Conservation (phyloP, 1,140 invertebrate genomes). For the Campoletis sonorensis region DNA sequence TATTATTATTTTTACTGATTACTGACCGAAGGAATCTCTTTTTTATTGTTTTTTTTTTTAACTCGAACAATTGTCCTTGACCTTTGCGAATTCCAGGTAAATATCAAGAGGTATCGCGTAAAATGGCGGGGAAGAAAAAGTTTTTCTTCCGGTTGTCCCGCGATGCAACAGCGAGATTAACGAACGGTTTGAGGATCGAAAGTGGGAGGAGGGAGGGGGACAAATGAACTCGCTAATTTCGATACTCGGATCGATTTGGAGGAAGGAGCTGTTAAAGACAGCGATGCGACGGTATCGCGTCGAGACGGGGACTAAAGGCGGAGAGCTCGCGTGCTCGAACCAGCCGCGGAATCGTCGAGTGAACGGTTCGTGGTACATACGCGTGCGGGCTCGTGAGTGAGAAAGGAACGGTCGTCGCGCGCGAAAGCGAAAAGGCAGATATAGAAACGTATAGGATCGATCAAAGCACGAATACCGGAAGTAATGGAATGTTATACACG, state of each 20-base stretch:
- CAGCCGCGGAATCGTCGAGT: slow-evolving; percentile 30
- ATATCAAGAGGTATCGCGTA: neutral
- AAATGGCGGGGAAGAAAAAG: neutral
- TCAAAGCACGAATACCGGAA: slow-evolving; percentile 10
- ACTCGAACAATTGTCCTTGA: neutral
- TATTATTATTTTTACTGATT: neutral
- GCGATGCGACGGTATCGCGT: slow-evolving; percentile 50
- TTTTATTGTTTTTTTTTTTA: neutral
- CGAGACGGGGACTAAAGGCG: slow-evolving; percentile 49
- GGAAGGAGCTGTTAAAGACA: slow-evolving; percentile 23
- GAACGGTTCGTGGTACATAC: slow-evolving; percentile 30
- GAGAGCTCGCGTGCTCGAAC: slow-evolving; percentile 33
- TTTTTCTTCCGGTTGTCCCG: neutral
- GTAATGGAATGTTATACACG: neutral
- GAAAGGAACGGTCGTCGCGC: slow-evolving; percentile 2
- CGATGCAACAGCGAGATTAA: neutral
- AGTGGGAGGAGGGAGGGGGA: neutral
- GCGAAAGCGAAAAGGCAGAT: slow-evolving; percentile 38
- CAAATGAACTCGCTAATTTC: neutral
- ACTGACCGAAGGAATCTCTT: neutral
- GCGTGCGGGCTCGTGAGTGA: slow-evolving; percentile 1
- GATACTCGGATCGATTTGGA: slow-evolving; percentile 22
- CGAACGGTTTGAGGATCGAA: neutral
- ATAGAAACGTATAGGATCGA: slow-evolving; percentile 33
- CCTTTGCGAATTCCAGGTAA: neutral